Percentiles rank a stretch among this genome's conserved stretches.
Conservation (phyloP, 2,113 vertebrate species). For the Vombatus ursinus region DNA sequence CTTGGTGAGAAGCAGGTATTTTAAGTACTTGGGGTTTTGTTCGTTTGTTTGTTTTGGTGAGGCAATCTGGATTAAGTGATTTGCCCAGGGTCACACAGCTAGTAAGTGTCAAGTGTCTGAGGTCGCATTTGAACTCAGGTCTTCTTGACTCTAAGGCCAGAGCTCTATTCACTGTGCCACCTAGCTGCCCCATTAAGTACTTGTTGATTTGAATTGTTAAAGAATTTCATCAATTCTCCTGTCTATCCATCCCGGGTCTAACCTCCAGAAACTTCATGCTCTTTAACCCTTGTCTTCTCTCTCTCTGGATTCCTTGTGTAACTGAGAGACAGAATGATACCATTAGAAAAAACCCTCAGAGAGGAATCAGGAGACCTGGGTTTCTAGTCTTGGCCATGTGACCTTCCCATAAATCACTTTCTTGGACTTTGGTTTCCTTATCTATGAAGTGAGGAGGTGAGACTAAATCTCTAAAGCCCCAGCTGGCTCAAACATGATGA, state of each 20-base stretch:
- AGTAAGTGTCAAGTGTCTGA: no score
- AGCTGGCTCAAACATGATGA: background rate
- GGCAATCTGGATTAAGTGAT: no score
- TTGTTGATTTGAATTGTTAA: background rate
- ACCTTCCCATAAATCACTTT: background rate
- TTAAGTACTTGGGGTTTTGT: background rate
- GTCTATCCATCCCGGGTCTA: background rate
- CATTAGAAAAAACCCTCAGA: background rate
- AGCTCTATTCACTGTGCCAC: no score
- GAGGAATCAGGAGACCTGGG: background rate
- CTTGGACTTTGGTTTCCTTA: background rate
- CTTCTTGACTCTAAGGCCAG: no score
- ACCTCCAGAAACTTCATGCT: background rate
- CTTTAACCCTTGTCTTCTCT: background rate
- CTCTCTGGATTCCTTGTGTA: background rate
- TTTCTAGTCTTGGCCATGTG: background rate
- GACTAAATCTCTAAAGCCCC: background rate
- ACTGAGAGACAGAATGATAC: background rate
- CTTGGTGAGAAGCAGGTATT: background rate
- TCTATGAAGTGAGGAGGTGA: background rate
- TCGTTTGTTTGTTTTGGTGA: no score
- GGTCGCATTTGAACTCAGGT: no score
- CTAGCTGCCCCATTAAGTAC: background rate
- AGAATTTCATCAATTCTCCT: background rate
- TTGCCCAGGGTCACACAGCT: no score